Base-by-base conservation (phyloP, 1,140 invertebrate genomes). In the Caenorhabditis remanei region DNA sequence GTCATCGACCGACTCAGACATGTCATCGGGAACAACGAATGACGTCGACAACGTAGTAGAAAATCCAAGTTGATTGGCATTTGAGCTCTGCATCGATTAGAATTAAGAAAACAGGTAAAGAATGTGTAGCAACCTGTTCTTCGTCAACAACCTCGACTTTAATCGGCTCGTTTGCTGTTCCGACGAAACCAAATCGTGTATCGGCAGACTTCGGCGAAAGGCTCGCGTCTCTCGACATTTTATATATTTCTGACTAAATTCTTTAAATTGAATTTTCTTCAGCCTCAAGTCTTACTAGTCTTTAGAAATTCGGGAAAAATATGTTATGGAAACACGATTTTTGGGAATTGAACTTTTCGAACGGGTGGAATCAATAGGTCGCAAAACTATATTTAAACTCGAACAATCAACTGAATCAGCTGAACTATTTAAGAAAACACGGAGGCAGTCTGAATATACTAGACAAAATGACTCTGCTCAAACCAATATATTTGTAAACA, bases 161-260 rank as follows among this genome's bases (percentile, higher is more conserved):
- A 24, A 79, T 71, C n/a, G 71, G 71, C 21, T 50, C 46, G n/a
- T 50, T 79, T 2, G 21, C 32, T 50, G 71, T 41, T 11, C 1
- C 46, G 6, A 21, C 16, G 19, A 41, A 71, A 46, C 65, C 41
- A 48, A 50, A 79, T 24, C 71, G 71, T 14, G 24, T 79, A 2
- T 79, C 71, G 24, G 19, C 21, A 0, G 71, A 79, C 13, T 79
- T 79, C n/a, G 71, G 71, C 4, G 71, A 79, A 53, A 50, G 53
- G 53, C 71, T 79, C 46, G 53, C 71, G n/a, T 79, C 71, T 79
- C 71, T 79, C 14, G 71, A 79, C 71, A 79, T 79, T n/a, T 67
- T 13, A 41, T n/a, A n/a, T 58, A n/a, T 9, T 32, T 32, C 32
- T 0, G 16, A 53, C 50, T 53, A 53, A 16, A 8, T 53, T 6